A percentile compares a stretch with the other conserved stretches of the same genome.
These are phyloP conservation scores for Olivierus martensii DNA, from an alignment of 1,140 invertebrate genomes.

Conservation along the genomic window DNA sequence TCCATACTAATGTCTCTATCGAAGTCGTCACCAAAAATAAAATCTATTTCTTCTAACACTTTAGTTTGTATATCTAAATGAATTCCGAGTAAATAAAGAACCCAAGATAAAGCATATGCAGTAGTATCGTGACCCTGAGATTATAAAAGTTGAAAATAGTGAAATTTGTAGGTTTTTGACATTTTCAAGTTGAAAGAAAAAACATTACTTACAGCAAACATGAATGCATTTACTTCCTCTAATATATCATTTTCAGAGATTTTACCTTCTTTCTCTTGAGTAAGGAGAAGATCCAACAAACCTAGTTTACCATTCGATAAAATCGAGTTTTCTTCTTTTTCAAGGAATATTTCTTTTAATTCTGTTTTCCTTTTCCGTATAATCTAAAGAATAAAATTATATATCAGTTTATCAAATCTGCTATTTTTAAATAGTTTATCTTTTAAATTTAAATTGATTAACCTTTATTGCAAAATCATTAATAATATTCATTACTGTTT, in stretches of 20 bases:
- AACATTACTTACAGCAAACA: constrained; percentile 32
- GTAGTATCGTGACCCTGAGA: constrained; percentile 21
- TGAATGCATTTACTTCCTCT: constrained; percentile 44
- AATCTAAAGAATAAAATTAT: no score
- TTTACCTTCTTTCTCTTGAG: constrained; percentile 13
- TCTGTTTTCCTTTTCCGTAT: not conserved
- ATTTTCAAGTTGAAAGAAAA: not conserved
- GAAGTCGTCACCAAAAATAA: constrained; percentile 29
- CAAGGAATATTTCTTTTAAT: not conserved
- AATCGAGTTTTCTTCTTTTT: not conserved
- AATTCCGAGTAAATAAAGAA: constrained; percentile 26
- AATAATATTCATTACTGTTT: not conserved
- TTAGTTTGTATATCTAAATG: constrained; percentile 29
- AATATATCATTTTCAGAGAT: constrained; percentile 28
- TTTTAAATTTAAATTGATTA: no score
- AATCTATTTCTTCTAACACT: constrained; percentile 30
- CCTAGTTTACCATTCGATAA: constrained; percentile 33
- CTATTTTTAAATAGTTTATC: no score
- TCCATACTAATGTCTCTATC: constrained; percentile 30
- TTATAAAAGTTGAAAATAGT: not conserved
- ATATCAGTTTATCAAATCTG: no score
- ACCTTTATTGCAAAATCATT: no score
- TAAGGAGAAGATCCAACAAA: constrained; percentile 83
- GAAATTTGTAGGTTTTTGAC: not conserved
- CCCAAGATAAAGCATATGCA: constrained; percentile 20